These are phyloP conservation scores for Coptodon rendalli DNA, from an alignment of 2,113 vertebrate species.

Conservation along the genomic window DNA sequence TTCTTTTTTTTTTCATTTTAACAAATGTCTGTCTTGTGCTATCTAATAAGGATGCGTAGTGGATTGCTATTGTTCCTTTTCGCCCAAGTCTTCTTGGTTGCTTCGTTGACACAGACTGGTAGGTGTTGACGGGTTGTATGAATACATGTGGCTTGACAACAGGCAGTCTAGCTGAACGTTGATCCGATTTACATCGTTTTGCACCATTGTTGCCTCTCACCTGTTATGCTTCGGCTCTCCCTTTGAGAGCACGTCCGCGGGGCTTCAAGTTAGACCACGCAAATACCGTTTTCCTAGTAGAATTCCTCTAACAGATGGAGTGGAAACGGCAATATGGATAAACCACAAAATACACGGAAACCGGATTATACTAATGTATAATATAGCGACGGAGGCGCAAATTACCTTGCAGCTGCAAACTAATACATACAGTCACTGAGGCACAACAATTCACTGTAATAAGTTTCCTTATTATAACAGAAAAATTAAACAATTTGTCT, in stretches of 20 bases:
- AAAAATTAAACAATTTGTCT: not conserved
- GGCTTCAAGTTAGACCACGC: not conserved
- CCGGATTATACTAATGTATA: not conserved
- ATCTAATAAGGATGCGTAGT: slow-evolving; percentile 47
- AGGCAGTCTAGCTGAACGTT: not conserved
- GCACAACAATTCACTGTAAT: not conserved
- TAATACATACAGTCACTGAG: not conserved
- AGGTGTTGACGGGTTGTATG: slow-evolving; percentile 26
- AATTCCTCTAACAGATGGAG: not conserved
- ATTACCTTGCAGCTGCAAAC: not conserved
- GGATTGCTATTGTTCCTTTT: slow-evolving; percentile 63
- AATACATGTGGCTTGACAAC: slow-evolving; percentile 9
- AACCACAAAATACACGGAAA: not conserved
- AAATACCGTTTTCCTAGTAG: not conserved
- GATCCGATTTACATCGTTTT: slow-evolving; percentile 22
- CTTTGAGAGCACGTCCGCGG: not conserved
- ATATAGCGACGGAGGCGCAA: not conserved
- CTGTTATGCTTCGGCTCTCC: slow-evolving; percentile 30
- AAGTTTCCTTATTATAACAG: not conserved
- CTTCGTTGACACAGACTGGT: slow-evolving; percentile 54
- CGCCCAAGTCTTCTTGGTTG: slow-evolving; percentile 33
- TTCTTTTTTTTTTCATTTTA: not conserved
- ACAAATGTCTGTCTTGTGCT: not conserved
- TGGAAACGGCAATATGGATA: not conserved
- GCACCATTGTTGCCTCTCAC: slow-evolving; percentile 40